Conservation (phyloP, 2,888 invertebrate species). For the Ichneumoninae sp. region DNA sequence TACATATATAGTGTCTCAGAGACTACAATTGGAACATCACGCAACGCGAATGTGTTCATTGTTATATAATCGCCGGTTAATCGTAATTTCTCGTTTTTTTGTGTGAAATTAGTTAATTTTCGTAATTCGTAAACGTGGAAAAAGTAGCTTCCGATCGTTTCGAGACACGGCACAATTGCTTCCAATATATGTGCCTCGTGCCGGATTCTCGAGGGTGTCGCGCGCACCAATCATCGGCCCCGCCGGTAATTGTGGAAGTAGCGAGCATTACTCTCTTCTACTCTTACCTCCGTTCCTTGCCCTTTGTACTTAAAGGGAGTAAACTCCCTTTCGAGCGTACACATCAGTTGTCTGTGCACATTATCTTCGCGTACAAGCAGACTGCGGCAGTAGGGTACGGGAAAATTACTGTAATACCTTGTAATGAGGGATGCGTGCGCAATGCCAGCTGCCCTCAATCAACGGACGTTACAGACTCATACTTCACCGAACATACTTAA, state of each 20-base stretch:
- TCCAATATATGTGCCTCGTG: too few species aligned
- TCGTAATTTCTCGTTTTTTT: conserved; percentile 1
- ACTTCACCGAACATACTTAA: conserved; percentile 16
- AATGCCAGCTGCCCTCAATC: conserved; percentile 54
- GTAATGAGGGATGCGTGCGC: conserved; percentile 50
- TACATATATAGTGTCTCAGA: background rate
- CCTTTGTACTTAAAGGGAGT: too few species aligned
- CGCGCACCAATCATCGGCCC: background rate
- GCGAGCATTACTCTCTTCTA: conserved; percentile 8
- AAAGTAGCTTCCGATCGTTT: background rate
- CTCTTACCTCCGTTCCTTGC: background rate
- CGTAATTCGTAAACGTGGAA: conserved; percentile 5
- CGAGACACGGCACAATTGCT: too few species aligned
- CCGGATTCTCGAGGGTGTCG: background rate
- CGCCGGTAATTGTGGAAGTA: conserved; percentile 1
- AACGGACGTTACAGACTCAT: conserved; percentile 10
- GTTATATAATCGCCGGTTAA: background rate
- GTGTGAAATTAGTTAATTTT: conserved; percentile 28
- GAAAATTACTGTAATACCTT: conserved; percentile 51
- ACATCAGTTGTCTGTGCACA: background rate
- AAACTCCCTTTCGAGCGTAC: background rate
- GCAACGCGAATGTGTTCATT: background rate
- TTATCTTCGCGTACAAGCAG: background rate
- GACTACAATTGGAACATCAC: conserved; percentile 7
- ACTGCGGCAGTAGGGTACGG: conserved; percentile 8